Conservation (phyloP, 2,113 vertebrate species). For the Heloderma charlesbogerti region DNA sequence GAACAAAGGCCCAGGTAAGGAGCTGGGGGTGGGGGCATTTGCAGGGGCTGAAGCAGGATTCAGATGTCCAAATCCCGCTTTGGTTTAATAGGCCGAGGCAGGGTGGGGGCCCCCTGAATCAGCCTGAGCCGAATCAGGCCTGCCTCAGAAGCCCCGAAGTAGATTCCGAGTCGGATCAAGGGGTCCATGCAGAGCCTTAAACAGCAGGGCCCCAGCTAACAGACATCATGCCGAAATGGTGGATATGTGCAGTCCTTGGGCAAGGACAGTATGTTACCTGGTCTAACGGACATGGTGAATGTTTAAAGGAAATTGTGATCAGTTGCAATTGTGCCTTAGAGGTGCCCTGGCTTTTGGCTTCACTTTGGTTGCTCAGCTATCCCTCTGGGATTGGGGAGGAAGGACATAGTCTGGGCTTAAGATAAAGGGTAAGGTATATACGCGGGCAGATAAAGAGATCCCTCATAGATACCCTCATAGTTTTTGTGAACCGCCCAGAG, state of each 20-base stretch:
- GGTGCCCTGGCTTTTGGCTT: neutral
- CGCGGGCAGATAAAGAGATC: neutral
- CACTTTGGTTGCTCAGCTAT: neutral
- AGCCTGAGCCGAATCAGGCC: too few relatives aligned
- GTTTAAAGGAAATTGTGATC: neutral
- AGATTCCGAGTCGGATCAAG: too few relatives aligned
- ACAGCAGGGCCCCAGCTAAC: neutral
- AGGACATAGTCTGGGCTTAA: neutral
- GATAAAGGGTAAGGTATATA: neutral
- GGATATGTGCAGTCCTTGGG: neutral
- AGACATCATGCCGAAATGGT: neutral
- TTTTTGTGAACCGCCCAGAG: too few relatives aligned
- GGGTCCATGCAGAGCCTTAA: too few relatives aligned
- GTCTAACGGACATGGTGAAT: neutral
- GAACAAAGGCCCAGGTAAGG: too few relatives aligned
- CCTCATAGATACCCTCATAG: neutral
- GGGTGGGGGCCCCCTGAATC: too few relatives aligned
- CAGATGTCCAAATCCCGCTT: too few relatives aligned
- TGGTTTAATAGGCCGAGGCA: too few relatives aligned
- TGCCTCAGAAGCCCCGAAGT: too few relatives aligned
- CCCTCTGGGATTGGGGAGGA: neutral
- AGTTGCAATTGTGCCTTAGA: neutral
- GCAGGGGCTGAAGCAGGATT: too few relatives aligned
- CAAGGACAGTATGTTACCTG: neutral
- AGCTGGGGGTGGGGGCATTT: too few relatives aligned